A percentile compares a stretch with the other conserved stretches of the same genome.
Evolutionary conservation across 37 sponge, comb jelly and placozoan genomes (phyloP).

Genomic region (Aphrocallistes beatrix): DNA sequence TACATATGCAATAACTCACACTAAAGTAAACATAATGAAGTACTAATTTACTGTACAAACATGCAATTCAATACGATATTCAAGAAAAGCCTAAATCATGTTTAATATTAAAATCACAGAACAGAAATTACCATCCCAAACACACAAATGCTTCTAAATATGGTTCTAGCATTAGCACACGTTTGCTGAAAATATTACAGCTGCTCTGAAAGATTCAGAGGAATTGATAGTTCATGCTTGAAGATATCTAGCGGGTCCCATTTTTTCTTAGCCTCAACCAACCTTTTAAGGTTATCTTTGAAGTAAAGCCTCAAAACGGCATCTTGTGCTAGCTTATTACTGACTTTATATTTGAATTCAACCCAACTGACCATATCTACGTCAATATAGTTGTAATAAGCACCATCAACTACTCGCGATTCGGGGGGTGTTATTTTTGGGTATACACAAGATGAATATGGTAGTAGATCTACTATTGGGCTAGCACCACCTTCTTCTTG

Average conservation of each 20-base stretch:
- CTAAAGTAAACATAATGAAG: too few species aligned
- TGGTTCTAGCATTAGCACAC: too few species aligned
- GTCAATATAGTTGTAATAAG: slow-evolving; percentile 8
- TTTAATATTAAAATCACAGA: too few species aligned
- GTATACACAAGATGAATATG: not conserved
- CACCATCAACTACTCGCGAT: not conserved
- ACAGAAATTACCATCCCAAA: too few species aligned
- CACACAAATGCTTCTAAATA: too few species aligned
- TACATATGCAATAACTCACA: too few species aligned
- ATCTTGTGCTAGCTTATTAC: not conserved
- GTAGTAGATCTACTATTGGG: too few species aligned
- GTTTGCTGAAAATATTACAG: too few species aligned
- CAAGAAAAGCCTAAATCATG: too few species aligned
- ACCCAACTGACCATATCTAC: not conserved
- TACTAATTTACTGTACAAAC: too few species aligned
- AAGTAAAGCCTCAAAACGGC: not conserved
- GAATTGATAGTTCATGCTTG: not conserved
- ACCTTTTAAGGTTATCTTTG: not conserved
- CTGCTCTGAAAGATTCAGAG: too few species aligned
- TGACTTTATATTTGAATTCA: not conserved
- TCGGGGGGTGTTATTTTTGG: not conserved
- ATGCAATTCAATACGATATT: too few species aligned
- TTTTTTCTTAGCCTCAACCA: not conserved
- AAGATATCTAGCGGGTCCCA: not conserved
- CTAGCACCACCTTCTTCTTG: not conserved